Evolutionary conservation across 2,113 vertebrate genomes (phyloP).

Genomic region (Poeciliopsis prolifica): DNA sequence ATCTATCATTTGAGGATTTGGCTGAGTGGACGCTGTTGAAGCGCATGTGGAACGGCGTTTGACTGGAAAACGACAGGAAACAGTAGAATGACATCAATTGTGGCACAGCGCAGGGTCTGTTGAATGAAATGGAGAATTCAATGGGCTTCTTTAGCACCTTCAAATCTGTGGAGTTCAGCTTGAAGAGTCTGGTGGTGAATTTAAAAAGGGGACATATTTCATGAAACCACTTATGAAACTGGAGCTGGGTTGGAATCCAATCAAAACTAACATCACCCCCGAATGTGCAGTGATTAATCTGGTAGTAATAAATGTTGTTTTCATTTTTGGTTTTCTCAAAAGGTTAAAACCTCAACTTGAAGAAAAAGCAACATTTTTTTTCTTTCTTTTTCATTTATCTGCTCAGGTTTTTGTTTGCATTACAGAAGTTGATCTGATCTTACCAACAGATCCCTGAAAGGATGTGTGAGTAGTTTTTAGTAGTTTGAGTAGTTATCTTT

Average conservation of each 20-base stretch:
- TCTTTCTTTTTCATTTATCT: background rate
- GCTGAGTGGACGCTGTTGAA: slow-evolving; percentile 52
- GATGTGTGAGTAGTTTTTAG: slow-evolving; percentile 21
- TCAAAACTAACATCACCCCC: slow-evolving; percentile 68
- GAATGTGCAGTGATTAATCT: slow-evolving; percentile 68
- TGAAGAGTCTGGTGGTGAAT: slow-evolving; percentile 47
- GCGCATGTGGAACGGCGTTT: slow-evolving; percentile 49
- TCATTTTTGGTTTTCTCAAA: slow-evolving; percentile 40
- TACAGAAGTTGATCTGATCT: slow-evolving; percentile 54
- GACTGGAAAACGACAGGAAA: slow-evolving; percentile 72
- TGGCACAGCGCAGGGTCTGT: slow-evolving; percentile 53
- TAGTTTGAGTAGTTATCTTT: background rate
- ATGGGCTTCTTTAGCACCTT: slow-evolving; percentile 57
- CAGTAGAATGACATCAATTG: slow-evolving; percentile 71
- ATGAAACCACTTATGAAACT: slow-evolving; percentile 56
- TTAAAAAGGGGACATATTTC: slow-evolving; percentile 58
- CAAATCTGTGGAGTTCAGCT: slow-evolving; percentile 49
- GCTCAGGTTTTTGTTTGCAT: slow-evolving; percentile 22
- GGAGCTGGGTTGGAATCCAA: slow-evolving; percentile 53
- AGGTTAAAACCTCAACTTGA: slow-evolving; percentile 36
- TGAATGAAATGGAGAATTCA: slow-evolving; percentile 67
- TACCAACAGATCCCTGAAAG: slow-evolving; percentile 51
- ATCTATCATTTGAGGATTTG: slow-evolving; percentile 62
- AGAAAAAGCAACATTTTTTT: slow-evolving; percentile 33
- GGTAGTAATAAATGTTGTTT: slow-evolving; percentile 64